Base-by-base conservation (phyloP, 2,113 vertebrate genomes). In the Phalacrocorax carbo region DNA sequence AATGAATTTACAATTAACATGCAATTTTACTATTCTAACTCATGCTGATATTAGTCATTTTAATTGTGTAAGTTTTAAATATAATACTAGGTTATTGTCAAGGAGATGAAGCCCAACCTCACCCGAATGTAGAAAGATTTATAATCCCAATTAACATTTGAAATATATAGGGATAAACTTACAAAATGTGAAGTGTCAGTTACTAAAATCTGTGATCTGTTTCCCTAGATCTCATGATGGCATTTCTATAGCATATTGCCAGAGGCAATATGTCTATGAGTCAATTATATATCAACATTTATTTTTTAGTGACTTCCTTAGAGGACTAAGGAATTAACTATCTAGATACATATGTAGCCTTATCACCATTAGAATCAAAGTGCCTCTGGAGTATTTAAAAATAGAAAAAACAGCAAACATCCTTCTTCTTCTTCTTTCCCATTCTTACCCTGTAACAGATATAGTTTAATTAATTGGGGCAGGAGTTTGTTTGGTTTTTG, bases 1-100 rank as follows among this genome's bases (percentile, higher is more conserved):
- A 97, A 97, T 92, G 84, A 97, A 96, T 97, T 97, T 98, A 95
- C 94, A 98, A 97, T 98, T 97, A 98, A 90, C 96, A 95, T 94
- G 48, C 36, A 97, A 94, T 95, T 96, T 97, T 95, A 90, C 88
- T 94, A 81, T 90, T 96, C 42, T 54, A 90, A 10, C 58, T 92
- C 93, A 88, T 84, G 88, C 73, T 90, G 80, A 91, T 95, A 97
- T 91, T 93, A 95, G 61, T 82, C 38, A 93, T 94, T 95, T 96
- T 82, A 94, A 96, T 96, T 95, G 76, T 81, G 23, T 44, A 85
- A 77, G 52, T 75, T 93, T 84, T 95, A 97, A 94, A 81, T 80
- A 86, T 72, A 92, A 81, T 69, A 77, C 49, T 52, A 86, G 86
- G 54, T 90, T 96, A 87, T 61, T 93, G 69, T 93, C 86, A 94